Base-by-base conservation (phyloP, 2,888 invertebrate genomes). In the Lasioglossum leucozonium region DNA sequence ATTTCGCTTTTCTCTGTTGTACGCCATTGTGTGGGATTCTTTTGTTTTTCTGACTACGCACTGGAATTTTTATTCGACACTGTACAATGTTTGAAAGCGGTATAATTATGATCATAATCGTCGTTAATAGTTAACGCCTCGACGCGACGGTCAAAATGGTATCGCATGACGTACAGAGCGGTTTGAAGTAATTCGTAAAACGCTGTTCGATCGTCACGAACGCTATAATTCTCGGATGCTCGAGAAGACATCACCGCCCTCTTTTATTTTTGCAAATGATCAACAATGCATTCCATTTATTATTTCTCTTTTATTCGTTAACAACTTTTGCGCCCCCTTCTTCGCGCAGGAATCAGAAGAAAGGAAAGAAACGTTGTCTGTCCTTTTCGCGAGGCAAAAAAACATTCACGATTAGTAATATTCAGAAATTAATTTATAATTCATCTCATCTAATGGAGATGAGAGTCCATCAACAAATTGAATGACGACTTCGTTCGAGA, bases 1-100 rank as follows among this genome's bases (percentile, higher is more conserved):
- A 34, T 18, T 22, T 4, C 62, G 67, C 62, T 79, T 37, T 71
- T 42, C 37, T 4, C 16, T 40, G 22, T 69, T 62, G 26, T 1
- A 67, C 30, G 30, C 30, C 47, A 72, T 26, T 74, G 37, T 65
- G 55, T 44, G 22, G 69, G 58, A 34, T 62, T 51, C 44, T 16
- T 82, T 78, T 51, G 72, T 74, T 82, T 79, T 78, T 87, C 80
- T 82, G 86, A 88, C 90, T 88, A 92, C 88, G 89, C 83, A 89
- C 87, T 90, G 89, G 90, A 88, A 88, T 86, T 91, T 92, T 92
- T 92, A 91, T 92, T 92, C 91, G 88, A 91, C 89, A 91, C 92
- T 92, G 92, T 92, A 92, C 92, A 92, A 88, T 91, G 89, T 42
- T 92, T 92, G 82, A 87, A 92, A 92, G 92, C 91, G 91, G 89